Evolutionary conservation across 2,888 invertebrate species (phyloP).

Genomic region (Phrixothrix hirtus): DNA sequence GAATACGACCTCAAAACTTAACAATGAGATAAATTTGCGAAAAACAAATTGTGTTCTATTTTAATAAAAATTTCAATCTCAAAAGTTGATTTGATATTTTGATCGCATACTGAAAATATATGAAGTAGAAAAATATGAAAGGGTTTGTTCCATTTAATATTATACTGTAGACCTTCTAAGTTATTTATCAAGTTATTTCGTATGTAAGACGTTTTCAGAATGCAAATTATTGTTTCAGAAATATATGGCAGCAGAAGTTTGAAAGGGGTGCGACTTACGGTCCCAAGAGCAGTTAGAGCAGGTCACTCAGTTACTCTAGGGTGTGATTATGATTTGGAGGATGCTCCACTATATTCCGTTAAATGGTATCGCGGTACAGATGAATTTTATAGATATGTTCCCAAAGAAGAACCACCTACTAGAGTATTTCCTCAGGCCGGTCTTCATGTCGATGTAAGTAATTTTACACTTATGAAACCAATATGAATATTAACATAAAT

Average conservation of each 20-base stretch:
- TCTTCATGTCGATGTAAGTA: conserved; percentile 74
- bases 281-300: conserved; percentile 52
- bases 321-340: conserved; percentile 55
- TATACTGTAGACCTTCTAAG: conserved; percentile 7
- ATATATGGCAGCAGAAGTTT: conserved; percentile 49
- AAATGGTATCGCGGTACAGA: conserved; percentile 75
- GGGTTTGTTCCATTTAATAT: conserved; percentile 10
- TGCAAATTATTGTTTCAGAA: conserved; percentile 44
- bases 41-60: no score
- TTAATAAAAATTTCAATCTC: no score
- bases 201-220: conserved; percentile 8
- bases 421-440: conserved; percentile 70
- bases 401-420: conserved; percentile 71
- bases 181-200: conserved; percentile 22
- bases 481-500: no score
- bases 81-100: not conserved
- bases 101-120: not conserved
- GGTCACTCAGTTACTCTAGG: conserved; percentile 55
- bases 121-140: conserved; percentile 1
- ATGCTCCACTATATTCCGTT: conserved; percentile 71
- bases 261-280: conserved; percentile 50
- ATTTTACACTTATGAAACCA: no score
- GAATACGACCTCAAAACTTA: no score
- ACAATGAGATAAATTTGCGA: no score
- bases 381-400: conserved; percentile 77